Base-by-base conservation (phyloP, 1,140 invertebrate genomes). In the Brachionus koreanus region DNA sequence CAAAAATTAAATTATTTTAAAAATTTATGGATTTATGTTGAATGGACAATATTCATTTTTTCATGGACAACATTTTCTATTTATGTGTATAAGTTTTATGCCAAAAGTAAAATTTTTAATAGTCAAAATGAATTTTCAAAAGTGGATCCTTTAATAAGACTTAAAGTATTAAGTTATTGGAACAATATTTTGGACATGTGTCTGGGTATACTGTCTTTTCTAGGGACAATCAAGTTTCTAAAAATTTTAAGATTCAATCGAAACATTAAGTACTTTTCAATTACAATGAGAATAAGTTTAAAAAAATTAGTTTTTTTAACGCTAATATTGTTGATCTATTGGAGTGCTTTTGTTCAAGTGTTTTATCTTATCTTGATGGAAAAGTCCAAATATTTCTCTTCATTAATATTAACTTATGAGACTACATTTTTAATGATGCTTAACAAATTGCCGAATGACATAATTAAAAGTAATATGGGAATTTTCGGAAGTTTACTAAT, bases 111-210 rank as follows among this genome's bases (percentile, higher is more conserved):
- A n/a, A 13, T 67, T 12, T 67, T 67, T n/a, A 12, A n/a, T 12
- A 49, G 3, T 16, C 13, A 16, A 49, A 49, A 86, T 43, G 84
- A 86, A 23, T 88, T 88, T 6, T 85, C 89, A 33, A 49, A 89
- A 90, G 2, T 89, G 90, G 33, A 52, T 33, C 86, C 86, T 1
- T 90, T 91, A 84, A 87, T 91, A 67, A 90, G 37, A 19, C n/a
- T 79, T 6, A 43, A 82, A 39, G 37, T 25, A 10, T 3, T 82
- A 23, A 42, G 52, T 9, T 43, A 82, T 49, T 82, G 57, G 57
- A 82, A 42, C 35, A 37, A 82, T 12, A 29, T 49, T 3, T 19
- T 82, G 1, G 16, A 39, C 13, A 67, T 43, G 12, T 67, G 39
- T 29, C 25, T 82, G 0, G 79, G 61, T 25, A 43, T 82, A 46